Percentiles rank a stretch among this genome's conserved stretches.
phyloP scores from a whole-genome alignment of 2,113 vertebrate species.

The Corynorhinus townsendii region DNA sequence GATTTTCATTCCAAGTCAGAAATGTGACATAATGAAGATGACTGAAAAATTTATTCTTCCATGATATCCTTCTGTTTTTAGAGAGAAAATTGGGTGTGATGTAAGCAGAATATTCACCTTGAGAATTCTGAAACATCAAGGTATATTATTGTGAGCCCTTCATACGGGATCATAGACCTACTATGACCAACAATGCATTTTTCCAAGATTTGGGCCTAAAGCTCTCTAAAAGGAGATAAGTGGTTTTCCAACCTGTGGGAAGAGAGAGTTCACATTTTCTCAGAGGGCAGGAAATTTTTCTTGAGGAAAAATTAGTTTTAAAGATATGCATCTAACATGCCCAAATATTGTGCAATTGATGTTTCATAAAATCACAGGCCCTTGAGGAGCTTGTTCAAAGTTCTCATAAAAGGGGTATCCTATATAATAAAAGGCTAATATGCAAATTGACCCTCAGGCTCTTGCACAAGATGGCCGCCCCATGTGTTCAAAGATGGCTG shows the following conservation, averaged over 20 bases:
- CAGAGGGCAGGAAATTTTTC: neutral
- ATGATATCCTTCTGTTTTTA: neutral
- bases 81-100: neutral
- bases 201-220: neutral
- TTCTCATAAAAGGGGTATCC: neutral
- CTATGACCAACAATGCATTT: neutral
- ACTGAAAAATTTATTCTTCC: neutral
- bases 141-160: neutral
- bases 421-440: too few species aligned
- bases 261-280: neutral
- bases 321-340: neutral
- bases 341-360: neutral
- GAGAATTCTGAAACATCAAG: neutral
- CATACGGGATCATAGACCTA: neutral
- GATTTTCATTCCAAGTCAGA: neutral
- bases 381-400: neutral
- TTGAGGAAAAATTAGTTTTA: neutral
- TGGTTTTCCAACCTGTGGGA: neutral
- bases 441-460: too few species aligned
- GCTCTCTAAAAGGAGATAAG: neutral
- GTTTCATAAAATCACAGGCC: neutral
- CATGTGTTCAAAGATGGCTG: too few species aligned
- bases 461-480: too few species aligned
- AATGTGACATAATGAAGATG: neutral
- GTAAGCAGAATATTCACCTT: neutral